Percentiles rank a stretch among this genome's conserved stretches.
Evolutionary conservation across 2,113 vertebrate genomes (phyloP).

Genomic region (Cacatua alba): DNA sequence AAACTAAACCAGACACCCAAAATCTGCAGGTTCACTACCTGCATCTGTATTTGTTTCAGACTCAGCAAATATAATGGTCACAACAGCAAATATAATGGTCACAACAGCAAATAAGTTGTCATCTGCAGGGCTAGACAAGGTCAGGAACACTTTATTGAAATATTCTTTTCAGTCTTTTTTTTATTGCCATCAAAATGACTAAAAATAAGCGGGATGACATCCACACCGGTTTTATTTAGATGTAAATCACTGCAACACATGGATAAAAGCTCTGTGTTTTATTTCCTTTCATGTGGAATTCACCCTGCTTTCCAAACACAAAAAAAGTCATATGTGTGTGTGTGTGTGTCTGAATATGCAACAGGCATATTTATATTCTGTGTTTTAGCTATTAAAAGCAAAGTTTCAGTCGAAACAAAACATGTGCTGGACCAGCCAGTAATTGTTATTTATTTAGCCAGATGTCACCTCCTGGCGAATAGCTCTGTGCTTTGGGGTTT

Average conservation of each 20-base stretch:
- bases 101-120: not conserved
- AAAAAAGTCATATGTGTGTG: not conserved
- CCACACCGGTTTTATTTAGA: not conserved
- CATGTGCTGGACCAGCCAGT: not conserved
- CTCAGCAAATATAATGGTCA: not conserved
- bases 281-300: slow-evolving; percentile 16
- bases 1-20: not conserved
- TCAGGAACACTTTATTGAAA: not conserved
- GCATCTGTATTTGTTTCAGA: not conserved
- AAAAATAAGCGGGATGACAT: not conserved
- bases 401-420: slow-evolving; percentile 9
- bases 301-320: not conserved
- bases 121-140: not conserved
- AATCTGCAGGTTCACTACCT: not conserved
- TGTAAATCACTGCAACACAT: not conserved
- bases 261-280: not conserved
- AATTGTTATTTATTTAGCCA: slow-evolving; percentile 40
- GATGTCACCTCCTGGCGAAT: slow-evolving; percentile 40
- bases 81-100: not conserved
- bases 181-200: not conserved
- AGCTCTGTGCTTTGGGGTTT: not conserved
- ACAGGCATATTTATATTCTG: not conserved
- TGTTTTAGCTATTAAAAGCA: slow-evolving; percentile 16
- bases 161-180: not conserved
- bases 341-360: not conserved